phyloP scores from a whole-genome alignment of 2,113 vertebrate genomes.

The Callaeas wilsoni region DNA sequence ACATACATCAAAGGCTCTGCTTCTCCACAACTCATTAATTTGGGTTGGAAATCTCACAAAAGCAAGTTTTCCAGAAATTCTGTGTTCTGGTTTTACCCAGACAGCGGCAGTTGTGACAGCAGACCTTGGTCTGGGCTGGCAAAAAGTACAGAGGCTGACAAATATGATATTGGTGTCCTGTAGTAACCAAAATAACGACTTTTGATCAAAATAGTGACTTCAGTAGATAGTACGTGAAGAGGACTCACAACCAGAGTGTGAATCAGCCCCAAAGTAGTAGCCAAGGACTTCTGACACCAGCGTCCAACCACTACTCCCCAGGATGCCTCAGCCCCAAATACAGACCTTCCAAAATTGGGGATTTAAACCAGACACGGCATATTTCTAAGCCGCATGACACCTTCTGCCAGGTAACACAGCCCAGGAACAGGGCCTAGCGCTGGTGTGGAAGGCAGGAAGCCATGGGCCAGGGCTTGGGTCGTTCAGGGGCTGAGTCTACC shows the following conservation, averaged over 20 bases:
- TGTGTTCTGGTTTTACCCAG: not conserved
- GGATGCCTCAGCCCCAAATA: not conserved
- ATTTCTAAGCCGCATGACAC: not conserved
- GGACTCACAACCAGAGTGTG: not conserved
- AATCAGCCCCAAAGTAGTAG: not conserved
- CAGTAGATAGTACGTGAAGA: not conserved
- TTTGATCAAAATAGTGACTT: not conserved
- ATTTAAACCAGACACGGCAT: not conserved
- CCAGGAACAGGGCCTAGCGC: not conserved
- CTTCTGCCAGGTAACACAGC: not conserved
- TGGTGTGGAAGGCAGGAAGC: not conserved
- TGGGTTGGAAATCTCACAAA: constrained; percentile 43
- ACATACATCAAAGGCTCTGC: constrained; percentile 21
- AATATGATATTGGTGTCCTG: not conserved
- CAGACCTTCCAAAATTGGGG: not conserved
- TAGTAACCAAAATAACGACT: not conserved
- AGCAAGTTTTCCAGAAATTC: constrained; percentile 16
- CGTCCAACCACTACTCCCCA: not conserved
- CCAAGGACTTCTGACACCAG: not conserved
- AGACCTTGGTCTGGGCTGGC: not conserved
- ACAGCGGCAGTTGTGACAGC: not conserved
- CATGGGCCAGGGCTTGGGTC: not conserved
- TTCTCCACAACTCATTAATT: constrained; percentile 30
- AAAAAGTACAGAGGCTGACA: not conserved
- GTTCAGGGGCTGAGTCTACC: not conserved